Conservation (phyloP, 2,113 vertebrate species). For the Protomyctophum bolini region DNA sequence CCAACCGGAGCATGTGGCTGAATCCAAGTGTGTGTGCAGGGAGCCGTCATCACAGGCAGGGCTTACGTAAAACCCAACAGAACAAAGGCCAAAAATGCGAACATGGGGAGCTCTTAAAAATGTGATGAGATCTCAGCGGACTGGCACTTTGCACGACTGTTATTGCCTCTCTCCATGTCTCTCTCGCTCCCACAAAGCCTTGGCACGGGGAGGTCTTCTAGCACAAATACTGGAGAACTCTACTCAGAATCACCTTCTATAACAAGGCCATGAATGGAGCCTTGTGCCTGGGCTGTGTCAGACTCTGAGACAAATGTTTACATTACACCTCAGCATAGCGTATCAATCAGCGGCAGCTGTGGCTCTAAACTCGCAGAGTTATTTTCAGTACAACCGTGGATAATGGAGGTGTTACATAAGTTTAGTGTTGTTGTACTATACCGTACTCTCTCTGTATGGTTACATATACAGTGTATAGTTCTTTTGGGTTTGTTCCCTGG, state of each 20-base stretch:
- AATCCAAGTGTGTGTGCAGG: slow-evolving; percentile 3
- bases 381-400: slow-evolving; percentile 45
- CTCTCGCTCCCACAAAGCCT: slow-evolving; percentile 18
- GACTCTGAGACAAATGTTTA: slow-evolving; percentile 69
- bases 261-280: slow-evolving; percentile 57
- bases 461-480: slow-evolving; percentile 1
- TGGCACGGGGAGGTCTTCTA: slow-evolving; percentile 1
- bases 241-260: slow-evolving; percentile 46
- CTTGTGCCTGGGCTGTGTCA: slow-evolving; percentile 67
- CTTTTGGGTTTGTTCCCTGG: slow-evolving; percentile 1
- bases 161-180: slow-evolving; percentile 27
- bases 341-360: slow-evolving; percentile 52
- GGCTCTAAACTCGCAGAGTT: slow-evolving; percentile 42
- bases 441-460: slow-evolving; percentile 27
- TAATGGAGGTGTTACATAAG: slow-evolving; percentile 25
- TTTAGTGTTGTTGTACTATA: neutral
- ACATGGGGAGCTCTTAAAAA: slow-evolving; percentile 15
- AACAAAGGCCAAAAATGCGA: slow-evolving; percentile 18
- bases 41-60: slow-evolving; percentile 8
- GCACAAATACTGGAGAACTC: slow-evolving; percentile 37
- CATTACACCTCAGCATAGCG: slow-evolving; percentile 54
- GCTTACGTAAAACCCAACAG: slow-evolving; percentile 9
- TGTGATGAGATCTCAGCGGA: slow-evolving; percentile 11
- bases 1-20: slow-evolving; percentile 8
- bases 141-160: slow-evolving; percentile 47